These are phyloP conservation scores for Drosophila carrolli DNA, from an alignment of 1,140 invertebrate species.

Conservation along the genomic window DNA sequence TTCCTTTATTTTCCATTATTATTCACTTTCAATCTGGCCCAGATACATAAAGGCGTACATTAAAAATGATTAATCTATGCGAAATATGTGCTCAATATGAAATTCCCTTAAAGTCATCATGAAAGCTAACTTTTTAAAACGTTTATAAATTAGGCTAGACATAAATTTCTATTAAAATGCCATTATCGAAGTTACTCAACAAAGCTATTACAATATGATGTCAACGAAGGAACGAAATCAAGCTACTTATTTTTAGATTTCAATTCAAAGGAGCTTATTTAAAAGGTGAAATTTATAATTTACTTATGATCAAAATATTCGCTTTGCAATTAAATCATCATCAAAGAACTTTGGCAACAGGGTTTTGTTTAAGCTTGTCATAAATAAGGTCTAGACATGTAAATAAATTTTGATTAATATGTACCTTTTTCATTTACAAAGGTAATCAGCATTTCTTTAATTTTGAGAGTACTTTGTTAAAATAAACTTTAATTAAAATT, in stretches of 20 bases:
- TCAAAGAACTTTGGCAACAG: neutral
- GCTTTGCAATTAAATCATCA: neutral
- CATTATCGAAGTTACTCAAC: neutral
- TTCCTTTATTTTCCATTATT: conserved; percentile 11
- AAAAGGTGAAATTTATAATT: neutral
- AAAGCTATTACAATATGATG: too few relatives aligned
- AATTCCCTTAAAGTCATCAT: neutral
- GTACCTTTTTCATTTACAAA: too few relatives aligned
- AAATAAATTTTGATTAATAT: neutral
- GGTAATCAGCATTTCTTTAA: too few relatives aligned
- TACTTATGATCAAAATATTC: neutral
- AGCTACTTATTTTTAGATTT: neutral
- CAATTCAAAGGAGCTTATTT: too few relatives aligned
- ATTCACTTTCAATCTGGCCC: neutral
- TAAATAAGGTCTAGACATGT: conserved; percentile 15
- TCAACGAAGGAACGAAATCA: too few relatives aligned
- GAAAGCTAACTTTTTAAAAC: neutral
- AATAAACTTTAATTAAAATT: conserved; percentile 21
- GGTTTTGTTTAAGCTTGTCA: neutral
- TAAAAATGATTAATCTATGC: conserved; percentile 11
- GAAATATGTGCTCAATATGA: neutral
- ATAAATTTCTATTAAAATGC: conserved; percentile 6
- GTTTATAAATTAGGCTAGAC: neutral
- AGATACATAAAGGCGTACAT: neutral
- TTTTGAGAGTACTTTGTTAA: neutral